phyloP scores from a whole-genome alignment of 1,140 invertebrate genomes.

The Lutraria rhynchaena region DNA sequence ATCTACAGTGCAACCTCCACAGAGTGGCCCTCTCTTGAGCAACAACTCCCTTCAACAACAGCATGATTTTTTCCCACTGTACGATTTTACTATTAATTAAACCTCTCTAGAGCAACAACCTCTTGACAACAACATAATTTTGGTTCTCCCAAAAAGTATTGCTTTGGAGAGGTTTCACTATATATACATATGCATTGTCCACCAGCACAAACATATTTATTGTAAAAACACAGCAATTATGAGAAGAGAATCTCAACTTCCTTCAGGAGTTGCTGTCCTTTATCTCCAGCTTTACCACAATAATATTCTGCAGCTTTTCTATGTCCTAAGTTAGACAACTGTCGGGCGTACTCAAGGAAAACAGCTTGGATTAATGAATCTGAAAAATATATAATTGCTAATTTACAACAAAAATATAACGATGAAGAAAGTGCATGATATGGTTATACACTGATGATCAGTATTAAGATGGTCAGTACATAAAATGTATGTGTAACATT shows the following conservation, averaged over 20 bases:
- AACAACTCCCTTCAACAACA: no score
- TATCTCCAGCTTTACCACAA: conserved; percentile 78
- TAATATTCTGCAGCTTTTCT: conserved; percentile 76
- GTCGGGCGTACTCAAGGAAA: conserved; percentile 81
- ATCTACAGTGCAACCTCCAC: no score
- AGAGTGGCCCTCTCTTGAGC: no score
- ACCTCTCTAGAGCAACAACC: not conserved
- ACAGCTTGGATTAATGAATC: conserved; percentile 79
- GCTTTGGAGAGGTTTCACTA: not conserved
- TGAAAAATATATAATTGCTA: no score
- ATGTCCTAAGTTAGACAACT: conserved; percentile 78
- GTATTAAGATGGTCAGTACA: no score
- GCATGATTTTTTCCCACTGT: no score
- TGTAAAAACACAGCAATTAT: conserved; percentile 18
- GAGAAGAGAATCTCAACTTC: conserved; percentile 80
- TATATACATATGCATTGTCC: not conserved
- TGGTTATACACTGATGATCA: no score
- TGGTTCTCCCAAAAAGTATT: not conserved
- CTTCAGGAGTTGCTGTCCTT: conserved; percentile 79
- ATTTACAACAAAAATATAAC: no score
- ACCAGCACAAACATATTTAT: not conserved
- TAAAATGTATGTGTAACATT: no score
- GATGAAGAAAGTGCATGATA: no score
- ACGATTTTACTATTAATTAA: not conserved
- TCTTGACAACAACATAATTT: not conserved